Conservation (phyloP, 1,140 invertebrate species). For the Meloidogyne chitwoodi region DNA sequence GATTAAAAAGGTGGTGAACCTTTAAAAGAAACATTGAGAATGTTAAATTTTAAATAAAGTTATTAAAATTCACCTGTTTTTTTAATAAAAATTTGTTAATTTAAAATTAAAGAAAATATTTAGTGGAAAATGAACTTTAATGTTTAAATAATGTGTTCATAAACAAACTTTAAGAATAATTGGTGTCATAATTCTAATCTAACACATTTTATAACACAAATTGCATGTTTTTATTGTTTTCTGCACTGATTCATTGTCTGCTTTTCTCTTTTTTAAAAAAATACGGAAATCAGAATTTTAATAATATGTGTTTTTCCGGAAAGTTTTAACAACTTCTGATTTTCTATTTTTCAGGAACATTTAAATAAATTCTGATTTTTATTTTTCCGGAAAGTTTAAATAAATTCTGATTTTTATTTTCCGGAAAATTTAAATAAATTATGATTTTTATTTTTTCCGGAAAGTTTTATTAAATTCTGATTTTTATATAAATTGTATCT, state of each 20-base stretch:
- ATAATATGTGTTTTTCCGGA: not conserved
- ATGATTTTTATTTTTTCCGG: too few species aligned
- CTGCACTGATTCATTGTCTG: too few species aligned
- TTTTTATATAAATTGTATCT: too few species aligned
- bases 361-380: not conserved
- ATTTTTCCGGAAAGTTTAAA: not conserved
- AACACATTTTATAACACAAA: not conserved
- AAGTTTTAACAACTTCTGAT: not conserved
- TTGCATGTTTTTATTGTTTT: not conserved
- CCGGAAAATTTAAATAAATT: not conserved
- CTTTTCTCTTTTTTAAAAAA: too few species aligned
- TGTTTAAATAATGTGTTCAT: not conserved
- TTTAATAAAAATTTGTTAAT: not conserved
- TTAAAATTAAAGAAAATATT: not conserved
- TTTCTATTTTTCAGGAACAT: not conserved
- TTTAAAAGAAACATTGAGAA: not conserved
- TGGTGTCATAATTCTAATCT: not conserved
- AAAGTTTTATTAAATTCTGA: too few species aligned
- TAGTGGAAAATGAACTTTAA: slow-evolving; percentile 1
- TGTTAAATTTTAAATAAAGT: too few species aligned
- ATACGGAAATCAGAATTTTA: too few species aligned
- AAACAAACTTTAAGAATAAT: not conserved
- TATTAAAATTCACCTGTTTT: not conserved
- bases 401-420: not conserved
- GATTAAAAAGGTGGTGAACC: too few species aligned